phyloP scores from a whole-genome alignment of 2,113 vertebrate genomes.

The Prunella fulvescens region DNA sequence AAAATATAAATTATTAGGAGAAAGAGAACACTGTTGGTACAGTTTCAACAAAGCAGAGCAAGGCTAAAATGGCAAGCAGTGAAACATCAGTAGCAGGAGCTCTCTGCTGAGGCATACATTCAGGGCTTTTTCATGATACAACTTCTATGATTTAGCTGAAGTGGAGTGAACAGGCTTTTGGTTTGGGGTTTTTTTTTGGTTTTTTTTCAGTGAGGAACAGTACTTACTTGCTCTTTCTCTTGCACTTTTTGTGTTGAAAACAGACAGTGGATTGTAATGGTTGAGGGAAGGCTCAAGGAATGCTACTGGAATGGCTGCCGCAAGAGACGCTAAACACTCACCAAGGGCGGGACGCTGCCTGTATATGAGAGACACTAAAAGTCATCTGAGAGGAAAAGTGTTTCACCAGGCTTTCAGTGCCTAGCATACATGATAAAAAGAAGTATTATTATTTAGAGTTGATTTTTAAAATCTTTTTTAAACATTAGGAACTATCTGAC shows the following conservation, averaged over 20 bases:
- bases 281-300: conserved; percentile 95
- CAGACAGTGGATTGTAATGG: conserved; percentile 88
- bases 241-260: conserved; percentile 92
- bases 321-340: conserved; percentile 94
- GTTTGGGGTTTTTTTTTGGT: no score
- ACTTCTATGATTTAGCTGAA: not conserved
- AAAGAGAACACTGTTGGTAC: not conserved
- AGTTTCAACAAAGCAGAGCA: not conserved
- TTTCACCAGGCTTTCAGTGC: not conserved
- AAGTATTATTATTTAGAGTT: not conserved
- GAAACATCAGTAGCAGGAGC: not conserved
- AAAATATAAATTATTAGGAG: not conserved
- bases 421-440: not conserved
- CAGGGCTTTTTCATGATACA: not conserved
- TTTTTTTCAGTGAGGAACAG: not conserved
- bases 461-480: not conserved
- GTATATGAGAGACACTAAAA: conserved; percentile 2
- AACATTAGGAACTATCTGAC: not conserved
- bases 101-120: not conserved
- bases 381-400: not conserved
- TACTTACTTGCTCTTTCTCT: conserved; percentile 92
- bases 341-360: conserved; percentile 98
- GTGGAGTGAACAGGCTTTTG: not conserved
- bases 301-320: conserved; percentile 94
- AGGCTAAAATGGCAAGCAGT: not conserved